These are phyloP conservation scores for Bombus superbus DNA, from an alignment of 1,140 invertebrate genomes.

Conservation along the genomic window DNA sequence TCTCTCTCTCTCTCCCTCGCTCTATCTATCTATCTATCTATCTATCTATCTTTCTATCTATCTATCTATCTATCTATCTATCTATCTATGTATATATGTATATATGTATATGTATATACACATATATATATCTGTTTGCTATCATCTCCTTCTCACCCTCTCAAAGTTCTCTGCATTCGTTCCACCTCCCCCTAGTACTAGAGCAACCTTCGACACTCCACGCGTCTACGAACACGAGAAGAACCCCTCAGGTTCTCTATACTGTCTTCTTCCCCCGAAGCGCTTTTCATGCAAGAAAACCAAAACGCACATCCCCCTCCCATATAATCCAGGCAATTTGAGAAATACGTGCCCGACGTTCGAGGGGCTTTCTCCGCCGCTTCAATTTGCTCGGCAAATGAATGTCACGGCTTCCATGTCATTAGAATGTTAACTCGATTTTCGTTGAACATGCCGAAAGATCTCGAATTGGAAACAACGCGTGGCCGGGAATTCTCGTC, in stretches of 20 bases:
- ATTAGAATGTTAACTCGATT: constrained; percentile 12
- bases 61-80: too few relatives aligned
- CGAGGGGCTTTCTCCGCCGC: neutral
- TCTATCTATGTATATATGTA: too few relatives aligned
- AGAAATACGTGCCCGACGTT: constrained; percentile 44
- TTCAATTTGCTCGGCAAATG: constrained; percentile 25
- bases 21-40: neutral
- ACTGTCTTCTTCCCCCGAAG: neutral
- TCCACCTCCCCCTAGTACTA: neutral
- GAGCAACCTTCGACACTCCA: neutral
- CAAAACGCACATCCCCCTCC: constrained; percentile 15
- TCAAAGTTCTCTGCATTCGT: constrained; percentile 5
- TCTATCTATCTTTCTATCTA: neutral
- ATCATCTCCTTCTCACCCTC: constrained; percentile 8
- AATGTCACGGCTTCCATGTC: neutral
- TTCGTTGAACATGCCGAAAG: neutral
- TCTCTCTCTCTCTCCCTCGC: neutral
- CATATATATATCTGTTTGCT: neutral
- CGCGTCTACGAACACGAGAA: neutral
- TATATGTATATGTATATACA: too few relatives aligned
- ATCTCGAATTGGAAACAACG: neutral
- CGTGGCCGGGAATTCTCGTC: neutral
- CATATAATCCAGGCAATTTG: constrained; percentile 28
- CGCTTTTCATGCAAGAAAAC: constrained; percentile 39
- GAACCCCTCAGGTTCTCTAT: neutral